Conservation (phyloP, 2,797 vertebrate genomes). For the Lacerta agilis region DNA sequence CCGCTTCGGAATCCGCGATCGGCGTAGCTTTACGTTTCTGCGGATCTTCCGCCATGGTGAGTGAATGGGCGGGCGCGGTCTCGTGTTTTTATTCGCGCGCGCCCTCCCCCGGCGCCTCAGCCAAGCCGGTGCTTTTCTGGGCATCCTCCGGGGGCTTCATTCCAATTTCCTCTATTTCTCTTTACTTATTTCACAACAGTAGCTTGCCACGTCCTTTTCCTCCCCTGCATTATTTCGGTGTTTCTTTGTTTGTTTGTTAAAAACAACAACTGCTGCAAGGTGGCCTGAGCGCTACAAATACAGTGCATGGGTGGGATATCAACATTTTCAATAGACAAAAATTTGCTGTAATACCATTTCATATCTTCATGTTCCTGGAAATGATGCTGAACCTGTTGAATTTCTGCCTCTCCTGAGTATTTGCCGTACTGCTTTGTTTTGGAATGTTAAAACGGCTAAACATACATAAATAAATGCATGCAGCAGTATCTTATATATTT, state of each 20-base stretch:
- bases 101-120: background rate
- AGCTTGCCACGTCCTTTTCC: background rate
- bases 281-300: no score
- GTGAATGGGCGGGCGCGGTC: background rate
- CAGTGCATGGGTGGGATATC: background rate
- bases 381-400: background rate
- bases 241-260: background rate
- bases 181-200: background rate
- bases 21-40: background rate
- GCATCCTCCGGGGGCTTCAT: no score
- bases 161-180: no score
- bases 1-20: fast-evolving
- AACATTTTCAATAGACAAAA: background rate
- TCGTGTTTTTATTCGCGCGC: background rate
- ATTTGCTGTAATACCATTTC: background rate
- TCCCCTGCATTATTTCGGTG: background rate
- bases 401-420: background rate
- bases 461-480: no score
- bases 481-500: background rate
- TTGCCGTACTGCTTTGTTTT: background rate
- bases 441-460: background rate
- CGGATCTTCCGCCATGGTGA: background rate
- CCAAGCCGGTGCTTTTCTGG: background rate
- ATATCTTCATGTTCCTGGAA: no score
- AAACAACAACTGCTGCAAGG: background rate